A percentile compares a stretch with the other conserved stretches of the same genome.
Evolutionary conservation across 2,888 invertebrate genomes (phyloP).

Genomic region (Melieria omissa): DNA sequence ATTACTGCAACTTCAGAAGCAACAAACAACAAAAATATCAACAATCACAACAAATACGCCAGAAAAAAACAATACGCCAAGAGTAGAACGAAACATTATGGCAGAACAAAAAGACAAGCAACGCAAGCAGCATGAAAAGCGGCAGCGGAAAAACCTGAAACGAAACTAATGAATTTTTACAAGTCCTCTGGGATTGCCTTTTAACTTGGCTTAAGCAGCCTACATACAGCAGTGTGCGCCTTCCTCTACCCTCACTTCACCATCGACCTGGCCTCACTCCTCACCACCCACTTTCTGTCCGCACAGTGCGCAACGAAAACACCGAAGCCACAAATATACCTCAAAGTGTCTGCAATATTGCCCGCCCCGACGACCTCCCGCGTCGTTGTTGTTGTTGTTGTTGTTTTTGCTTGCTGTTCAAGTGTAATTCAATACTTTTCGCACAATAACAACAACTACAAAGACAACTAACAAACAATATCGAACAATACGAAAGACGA

Average conservation of each 20-base stretch:
- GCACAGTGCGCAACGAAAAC: too few relatives aligned
- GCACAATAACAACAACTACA: constrained; percentile 13
- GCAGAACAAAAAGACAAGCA: background rate
- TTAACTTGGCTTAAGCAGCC: constrained; percentile 24
- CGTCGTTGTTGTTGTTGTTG: background rate
- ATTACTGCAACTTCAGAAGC: background rate
- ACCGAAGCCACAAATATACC: constrained; percentile 29
- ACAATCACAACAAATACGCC: background rate
- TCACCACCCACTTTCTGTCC: too few relatives aligned
- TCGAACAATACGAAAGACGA: too few relatives aligned
- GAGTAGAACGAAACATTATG: background rate
- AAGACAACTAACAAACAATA: background rate
- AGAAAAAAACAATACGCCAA: background rate
- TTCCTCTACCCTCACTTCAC: too few relatives aligned
- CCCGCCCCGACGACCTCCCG: background rate
- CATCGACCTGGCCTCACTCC: too few relatives aligned
- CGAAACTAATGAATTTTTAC: constrained; percentile 36
- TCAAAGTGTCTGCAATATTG: constrained; percentile 15
- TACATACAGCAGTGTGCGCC: background rate
- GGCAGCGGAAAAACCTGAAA: constrained; percentile 22
- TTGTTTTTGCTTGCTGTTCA: background rate
- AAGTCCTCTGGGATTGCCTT: constrained; percentile 30
- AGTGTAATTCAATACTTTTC: constrained; percentile 32
- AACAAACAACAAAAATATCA: background rate
- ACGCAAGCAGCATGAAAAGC: background rate